Base-by-base conservation (phyloP, 2,888 invertebrate species). In the Cephus runcator region DNA sequence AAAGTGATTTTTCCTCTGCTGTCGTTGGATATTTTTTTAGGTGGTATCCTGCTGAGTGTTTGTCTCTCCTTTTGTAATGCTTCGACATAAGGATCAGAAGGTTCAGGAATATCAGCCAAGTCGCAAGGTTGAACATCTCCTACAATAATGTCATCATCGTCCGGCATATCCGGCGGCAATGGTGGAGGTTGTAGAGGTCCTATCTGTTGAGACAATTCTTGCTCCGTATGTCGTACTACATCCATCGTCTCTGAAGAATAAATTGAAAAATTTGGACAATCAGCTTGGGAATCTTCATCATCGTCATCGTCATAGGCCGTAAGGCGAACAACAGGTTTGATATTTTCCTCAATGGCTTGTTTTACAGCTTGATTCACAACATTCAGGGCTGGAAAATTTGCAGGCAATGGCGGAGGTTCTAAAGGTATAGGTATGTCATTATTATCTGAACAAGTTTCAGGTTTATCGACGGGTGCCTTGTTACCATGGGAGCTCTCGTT, bases 211-310 rank as follows among this genome's bases (percentile, higher is more conserved):
- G 91, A 88, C 73, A 91, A 83, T 79, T 90, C 90, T 79, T 92
- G 90, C 76, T 91, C 93, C 0, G 92, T 92, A 75, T 92, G 93
- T 83, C 94, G 93, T 1, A 95, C 95, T 76, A 96, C 94, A 83
- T 95, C 95, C 88, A 96, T 95, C 80, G 96, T 96, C 85, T 96
- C 95, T 12, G 95, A 95, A 0, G 97, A 97, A 91, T 97, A 97
- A 83, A 97, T 96, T 15, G 96, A 96, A 90, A 96, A 96, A 91
- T 97, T 97, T 6, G 97, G 97, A 90, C 97, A 97, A 85, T 95
- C 96, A 1, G 95, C 95, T 80, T 93, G 93, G 1, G 92, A 92
- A 79, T 92, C 92, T 77, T 94, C 94, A 31, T 93, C 93, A n/a
- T 93, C 93, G 3, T 93, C 91, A 15, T 91, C 91, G 15, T 91